Evolutionary conservation across 2,888 invertebrate genomes (phyloP).

Genomic region (Microchrysa polita): DNA sequence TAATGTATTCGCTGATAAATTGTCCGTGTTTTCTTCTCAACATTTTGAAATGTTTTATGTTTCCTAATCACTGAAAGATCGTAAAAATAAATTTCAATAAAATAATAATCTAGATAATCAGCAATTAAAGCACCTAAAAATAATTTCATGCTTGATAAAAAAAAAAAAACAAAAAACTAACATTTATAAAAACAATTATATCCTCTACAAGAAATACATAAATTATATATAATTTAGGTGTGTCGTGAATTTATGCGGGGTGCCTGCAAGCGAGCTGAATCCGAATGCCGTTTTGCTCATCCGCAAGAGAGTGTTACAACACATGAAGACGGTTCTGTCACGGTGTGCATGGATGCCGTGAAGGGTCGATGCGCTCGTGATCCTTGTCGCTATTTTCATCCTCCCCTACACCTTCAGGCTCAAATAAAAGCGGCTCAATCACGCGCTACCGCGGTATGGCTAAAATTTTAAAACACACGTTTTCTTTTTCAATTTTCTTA

Average conservation of each 20-base stretch:
- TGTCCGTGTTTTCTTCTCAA: no score
- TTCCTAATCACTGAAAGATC: no score
- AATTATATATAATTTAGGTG: constrained; percentile 71
- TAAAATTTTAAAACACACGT: constrained; percentile 50
- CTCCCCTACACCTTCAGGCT: constrained; percentile 99
- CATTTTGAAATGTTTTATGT: no score
- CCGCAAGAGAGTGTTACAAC: constrained; percentile 96
- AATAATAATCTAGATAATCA: background rate
- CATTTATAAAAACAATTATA: constrained; percentile 38
- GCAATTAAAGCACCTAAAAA: background rate
- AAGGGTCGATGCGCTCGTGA: constrained; percentile 99
- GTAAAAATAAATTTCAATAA: no score
- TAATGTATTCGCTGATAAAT: no score
- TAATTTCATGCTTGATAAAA: background rate
- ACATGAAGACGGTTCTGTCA: constrained; percentile 98
- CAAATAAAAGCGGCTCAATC: constrained; percentile 98
- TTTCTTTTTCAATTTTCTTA: constrained; percentile 42
- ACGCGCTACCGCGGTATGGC: constrained; percentile 87
- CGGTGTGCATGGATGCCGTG: constrained; percentile 99
- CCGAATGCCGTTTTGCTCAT: constrained; percentile 99
- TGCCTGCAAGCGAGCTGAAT: constrained; percentile 97
- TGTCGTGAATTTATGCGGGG: constrained; percentile 99
- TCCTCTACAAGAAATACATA: constrained; percentile 25
- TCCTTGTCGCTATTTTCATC: constrained; percentile 99
- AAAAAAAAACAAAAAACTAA: constrained; percentile 41